Base-by-base conservation (phyloP, 1,140 invertebrate species). In the Neodiprion lecontei region DNA sequence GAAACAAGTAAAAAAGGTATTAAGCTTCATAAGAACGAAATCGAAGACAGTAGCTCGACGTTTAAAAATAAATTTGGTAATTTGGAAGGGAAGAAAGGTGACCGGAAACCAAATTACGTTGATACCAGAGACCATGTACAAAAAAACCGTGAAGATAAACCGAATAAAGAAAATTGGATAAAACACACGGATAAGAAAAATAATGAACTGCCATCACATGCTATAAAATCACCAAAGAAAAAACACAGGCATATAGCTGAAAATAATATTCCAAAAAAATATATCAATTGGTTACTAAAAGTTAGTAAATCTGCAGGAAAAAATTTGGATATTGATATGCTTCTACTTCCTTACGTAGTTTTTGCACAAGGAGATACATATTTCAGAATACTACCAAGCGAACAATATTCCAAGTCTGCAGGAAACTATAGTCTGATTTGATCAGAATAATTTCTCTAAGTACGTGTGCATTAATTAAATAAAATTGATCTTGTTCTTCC, bases 341-440 rank as follows among this genome's bases (percentile, higher is more conserved):
- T 61, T 12, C 11, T 61, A 17, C 53, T 61, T 61, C 53, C 53
- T 61, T 61, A 61, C 9, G 53, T 61, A 17, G 53, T 61, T 61
- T 61, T 61, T 61, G 53, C 53, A 61, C 53, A 61, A 61, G 53
- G 53, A 8, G 53, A 61, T 9, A 61, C 53, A 17, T 61, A 61
- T 9, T 61, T 61, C 53, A 61, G 53, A 12, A 12, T 61, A 61
- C 11, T 40, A 40, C 28, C 28, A 40, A 5, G 28, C 28, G 28
- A 40, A 40, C 28, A 40, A 40, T 69, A 69, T 21, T 69, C 47
- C 11, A 61, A 61, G n/a, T 61, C n/a, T 61, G n/a, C 49, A 21
- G 12, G 17, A 49, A 73, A 28, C 49, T 50, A 21, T 73, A 72
- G n/a, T n/a, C 40, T 23, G n/a, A 73, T 48, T 49, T 28, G 11